Evolutionary conservation across 2,113 vertebrate genomes (phyloP).

Genomic region (Pangasianodon hypophthalmus): DNA sequence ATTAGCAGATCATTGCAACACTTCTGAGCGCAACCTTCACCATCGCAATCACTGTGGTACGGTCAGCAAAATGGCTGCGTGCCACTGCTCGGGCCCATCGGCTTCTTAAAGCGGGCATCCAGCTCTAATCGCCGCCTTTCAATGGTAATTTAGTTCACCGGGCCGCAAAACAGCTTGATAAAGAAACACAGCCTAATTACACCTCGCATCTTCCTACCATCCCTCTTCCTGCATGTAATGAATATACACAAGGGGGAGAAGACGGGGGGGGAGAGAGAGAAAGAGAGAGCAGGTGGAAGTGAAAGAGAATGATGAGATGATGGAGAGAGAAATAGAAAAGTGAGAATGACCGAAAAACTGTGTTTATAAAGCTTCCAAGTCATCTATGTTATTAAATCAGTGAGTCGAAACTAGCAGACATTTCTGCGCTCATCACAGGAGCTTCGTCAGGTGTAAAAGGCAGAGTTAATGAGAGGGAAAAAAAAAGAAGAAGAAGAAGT

Average conservation of each 20-base stretch:
- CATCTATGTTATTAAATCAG: neutral
- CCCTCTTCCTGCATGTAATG: slow-evolving; percentile 51
- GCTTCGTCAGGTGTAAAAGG: slow-evolving; percentile 18
- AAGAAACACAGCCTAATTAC: slow-evolving; percentile 59
- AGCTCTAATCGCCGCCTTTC: slow-evolving; percentile 56
- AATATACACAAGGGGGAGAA: slow-evolving; percentile 48
- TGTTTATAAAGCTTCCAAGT: no score
- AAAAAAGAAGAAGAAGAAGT: neutral
- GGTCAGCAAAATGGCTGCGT: slow-evolving; percentile 68
- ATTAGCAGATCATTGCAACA: slow-evolving; percentile 69
- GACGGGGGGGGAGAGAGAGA: slow-evolving; percentile 19
- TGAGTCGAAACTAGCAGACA: neutral
- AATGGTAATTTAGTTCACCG: slow-evolving; percentile 62
- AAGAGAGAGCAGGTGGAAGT: slow-evolving; percentile 26
- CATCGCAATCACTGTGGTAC: slow-evolving; percentile 65
- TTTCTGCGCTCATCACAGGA: neutral
- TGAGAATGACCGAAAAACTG: neutral
- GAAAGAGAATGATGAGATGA: slow-evolving; percentile 26
- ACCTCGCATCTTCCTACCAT: slow-evolving; percentile 40
- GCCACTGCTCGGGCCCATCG: slow-evolving; percentile 57
- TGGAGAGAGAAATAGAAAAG: slow-evolving; percentile 6
- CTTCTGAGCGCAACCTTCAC: slow-evolving; percentile 75
- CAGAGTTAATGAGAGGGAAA: slow-evolving; percentile 20
- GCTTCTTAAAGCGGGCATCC: slow-evolving; percentile 49
- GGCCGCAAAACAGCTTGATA: slow-evolving; percentile 60